Conservation (phyloP, 2,888 invertebrate species). For the Spodoptera picta region DNA sequence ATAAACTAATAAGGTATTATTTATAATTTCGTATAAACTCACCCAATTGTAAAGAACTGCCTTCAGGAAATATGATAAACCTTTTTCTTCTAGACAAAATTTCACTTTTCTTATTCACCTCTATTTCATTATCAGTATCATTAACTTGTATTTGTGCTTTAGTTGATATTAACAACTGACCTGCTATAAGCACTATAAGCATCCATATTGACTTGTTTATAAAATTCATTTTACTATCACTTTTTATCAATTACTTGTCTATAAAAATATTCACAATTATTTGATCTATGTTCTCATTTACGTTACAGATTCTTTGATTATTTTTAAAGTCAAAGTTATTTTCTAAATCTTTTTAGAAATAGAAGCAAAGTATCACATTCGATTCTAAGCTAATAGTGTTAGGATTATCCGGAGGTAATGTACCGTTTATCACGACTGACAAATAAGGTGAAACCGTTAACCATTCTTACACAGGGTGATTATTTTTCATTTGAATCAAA, state of each 20-base stretch:
- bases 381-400: conserved; percentile 48
- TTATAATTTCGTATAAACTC: conserved; percentile 50
- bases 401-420: conserved; percentile 49
- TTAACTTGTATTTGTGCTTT: conserved; percentile 40
- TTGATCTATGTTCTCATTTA: conserved; percentile 1
- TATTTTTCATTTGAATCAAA: background rate
- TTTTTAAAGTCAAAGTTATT: background rate
- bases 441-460: conserved; percentile 69
- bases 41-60: conserved; percentile 90
- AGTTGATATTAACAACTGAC: background rate
- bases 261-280: background rate
- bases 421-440: conserved; percentile 74
- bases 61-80: conserved; percentile 89
- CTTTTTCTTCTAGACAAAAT: conserved; percentile 87
- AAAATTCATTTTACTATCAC: conserved; percentile 32
- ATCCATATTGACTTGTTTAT: conserved; percentile 20
- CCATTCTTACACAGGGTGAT: conserved; percentile 62
- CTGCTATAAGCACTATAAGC: conserved; percentile 21
- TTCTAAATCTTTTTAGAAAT: background rate
- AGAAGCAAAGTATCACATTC: conserved; percentile 33
- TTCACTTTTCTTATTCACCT: conserved; percentile 56
- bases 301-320: background rate
- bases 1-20: too few relatives aligned
- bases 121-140: conserved; percentile 38
- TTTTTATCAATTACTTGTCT: background rate